phyloP scores from a whole-genome alignment of 2,888 invertebrate species.

The Mimumesa dahlbomi region DNA sequence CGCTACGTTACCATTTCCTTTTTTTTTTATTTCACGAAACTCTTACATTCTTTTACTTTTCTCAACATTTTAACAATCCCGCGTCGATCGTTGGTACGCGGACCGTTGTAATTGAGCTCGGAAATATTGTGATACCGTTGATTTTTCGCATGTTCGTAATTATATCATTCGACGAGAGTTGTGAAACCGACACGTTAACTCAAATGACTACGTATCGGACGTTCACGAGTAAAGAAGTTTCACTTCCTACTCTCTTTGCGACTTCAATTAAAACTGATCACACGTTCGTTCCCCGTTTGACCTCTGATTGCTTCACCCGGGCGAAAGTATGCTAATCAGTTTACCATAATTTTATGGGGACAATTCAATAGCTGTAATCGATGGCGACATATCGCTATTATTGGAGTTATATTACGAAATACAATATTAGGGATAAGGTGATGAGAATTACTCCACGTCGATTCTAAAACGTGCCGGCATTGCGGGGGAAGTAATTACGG shows the following conservation, averaged over 20 bases:
- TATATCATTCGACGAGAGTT: background rate
- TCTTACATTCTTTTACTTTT: too few relatives aligned
- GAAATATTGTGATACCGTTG: too few relatives aligned
- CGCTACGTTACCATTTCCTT: too few relatives aligned
- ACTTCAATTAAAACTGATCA: slow-evolving; percentile 28
- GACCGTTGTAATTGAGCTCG: too few relatives aligned
- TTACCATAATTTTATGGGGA: slow-evolving; percentile 25
- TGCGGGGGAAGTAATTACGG: too few relatives aligned
- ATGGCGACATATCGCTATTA: slow-evolving; percentile 11
- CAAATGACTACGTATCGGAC: background rate
- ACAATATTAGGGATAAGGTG: too few relatives aligned
- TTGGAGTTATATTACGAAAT: background rate
- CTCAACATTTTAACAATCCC: too few relatives aligned
- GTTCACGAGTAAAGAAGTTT: background rate
- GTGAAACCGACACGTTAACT: background rate
- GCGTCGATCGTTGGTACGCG: too few relatives aligned
- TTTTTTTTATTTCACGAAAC: too few relatives aligned
- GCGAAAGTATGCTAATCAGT: slow-evolving; percentile 47
- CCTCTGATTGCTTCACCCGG: slow-evolving; percentile 36
- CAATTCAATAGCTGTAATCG: slow-evolving; percentile 23
- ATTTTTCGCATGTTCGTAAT: too few relatives aligned
- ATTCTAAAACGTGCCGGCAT: too few relatives aligned
- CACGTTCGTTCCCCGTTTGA: slow-evolving; percentile 36
- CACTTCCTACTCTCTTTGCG: slow-evolving; percentile 21
- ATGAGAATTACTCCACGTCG: too few relatives aligned